Conservation (phyloP, 2,888 invertebrate species). For the Drosophila borealis region DNA sequence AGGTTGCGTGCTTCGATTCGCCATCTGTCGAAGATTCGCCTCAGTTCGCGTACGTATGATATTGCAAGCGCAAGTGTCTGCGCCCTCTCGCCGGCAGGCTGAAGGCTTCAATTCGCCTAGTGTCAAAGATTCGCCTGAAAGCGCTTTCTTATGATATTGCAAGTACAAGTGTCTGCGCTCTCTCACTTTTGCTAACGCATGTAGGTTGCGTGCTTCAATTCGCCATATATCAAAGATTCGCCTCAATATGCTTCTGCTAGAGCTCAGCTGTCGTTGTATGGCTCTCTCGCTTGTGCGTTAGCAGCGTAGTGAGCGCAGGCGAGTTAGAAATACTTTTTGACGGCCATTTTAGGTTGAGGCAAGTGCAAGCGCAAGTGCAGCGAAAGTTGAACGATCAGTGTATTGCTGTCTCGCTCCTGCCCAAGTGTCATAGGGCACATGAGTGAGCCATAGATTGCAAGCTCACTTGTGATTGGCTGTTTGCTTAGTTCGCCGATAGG, state of each 20-base stretch:
- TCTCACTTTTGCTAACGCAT: background rate
- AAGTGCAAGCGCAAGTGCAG: background rate
- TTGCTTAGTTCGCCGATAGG: background rate
- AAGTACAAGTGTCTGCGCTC: background rate
- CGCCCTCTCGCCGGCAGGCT: no score
- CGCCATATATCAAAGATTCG: background rate
- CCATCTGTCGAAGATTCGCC: background rate
- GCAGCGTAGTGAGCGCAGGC: background rate
- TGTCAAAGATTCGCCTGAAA: background rate
- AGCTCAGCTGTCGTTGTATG: background rate
- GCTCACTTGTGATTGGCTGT: background rate
- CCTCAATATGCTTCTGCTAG: background rate
- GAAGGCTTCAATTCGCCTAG: constrained; percentile 7
- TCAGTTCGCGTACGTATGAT: background rate
- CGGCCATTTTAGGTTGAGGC: background rate
- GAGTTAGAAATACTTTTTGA: background rate
- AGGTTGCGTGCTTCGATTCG: constrained; percentile 1
- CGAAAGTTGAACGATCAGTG: background rate
- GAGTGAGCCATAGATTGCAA: background rate
- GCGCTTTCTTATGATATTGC: background rate
- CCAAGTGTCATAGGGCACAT: background rate
- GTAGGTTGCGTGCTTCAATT: background rate
- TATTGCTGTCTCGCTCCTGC: background rate
- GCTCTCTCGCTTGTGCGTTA: background rate
- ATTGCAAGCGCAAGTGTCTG: no score